Evolutionary conservation across 2,888 invertebrate genomes (phyloP).

Genomic region (Isoperla grammatica): DNA sequence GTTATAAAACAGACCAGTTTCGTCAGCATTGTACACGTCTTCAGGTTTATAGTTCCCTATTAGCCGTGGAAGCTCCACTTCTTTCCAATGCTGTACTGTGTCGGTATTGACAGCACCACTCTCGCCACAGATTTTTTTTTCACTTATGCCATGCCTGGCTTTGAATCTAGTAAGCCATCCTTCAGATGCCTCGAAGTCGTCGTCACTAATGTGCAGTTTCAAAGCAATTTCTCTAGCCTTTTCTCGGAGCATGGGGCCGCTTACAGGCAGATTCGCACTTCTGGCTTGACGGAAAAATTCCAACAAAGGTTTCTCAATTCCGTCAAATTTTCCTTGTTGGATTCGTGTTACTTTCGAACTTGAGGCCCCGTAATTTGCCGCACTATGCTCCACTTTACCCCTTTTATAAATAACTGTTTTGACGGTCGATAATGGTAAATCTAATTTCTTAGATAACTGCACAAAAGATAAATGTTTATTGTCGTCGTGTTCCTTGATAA

Average conservation of each 20-base stretch:
- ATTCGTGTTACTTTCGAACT: not conserved
- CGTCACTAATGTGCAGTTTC: constrained; percentile 17
- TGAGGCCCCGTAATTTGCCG: not conserved
- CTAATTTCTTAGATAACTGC: not conserved
- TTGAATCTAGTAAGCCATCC: constrained; percentile 32
- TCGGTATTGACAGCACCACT: constrained; percentile 20
- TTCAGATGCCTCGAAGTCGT: constrained; percentile 27
- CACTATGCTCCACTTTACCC: constrained; percentile 25
- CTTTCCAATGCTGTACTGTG: constrained; percentile 26
- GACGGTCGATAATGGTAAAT: not conserved
- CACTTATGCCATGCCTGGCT: constrained; percentile 26
- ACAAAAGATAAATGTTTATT: too few species aligned
- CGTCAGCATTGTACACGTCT: constrained; percentile 23
- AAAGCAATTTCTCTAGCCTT: constrained; percentile 29
- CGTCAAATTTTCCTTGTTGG: not conserved
- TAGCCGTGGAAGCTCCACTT: constrained; percentile 21
- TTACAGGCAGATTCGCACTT: constrained; percentile 21
- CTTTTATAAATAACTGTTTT: constrained; percentile 6
- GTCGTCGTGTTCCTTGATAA: too few species aligned
- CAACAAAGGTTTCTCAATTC: not conserved
- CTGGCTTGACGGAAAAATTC: constrained; percentile 12
- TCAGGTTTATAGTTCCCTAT: constrained; percentile 2
- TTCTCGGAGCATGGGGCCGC: constrained; percentile 28
- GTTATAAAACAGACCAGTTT: constrained; percentile 36
- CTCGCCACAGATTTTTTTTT: constrained; percentile 24